Conservation (phyloP, 1,140 invertebrate species). For the Aleiodes sp. region DNA sequence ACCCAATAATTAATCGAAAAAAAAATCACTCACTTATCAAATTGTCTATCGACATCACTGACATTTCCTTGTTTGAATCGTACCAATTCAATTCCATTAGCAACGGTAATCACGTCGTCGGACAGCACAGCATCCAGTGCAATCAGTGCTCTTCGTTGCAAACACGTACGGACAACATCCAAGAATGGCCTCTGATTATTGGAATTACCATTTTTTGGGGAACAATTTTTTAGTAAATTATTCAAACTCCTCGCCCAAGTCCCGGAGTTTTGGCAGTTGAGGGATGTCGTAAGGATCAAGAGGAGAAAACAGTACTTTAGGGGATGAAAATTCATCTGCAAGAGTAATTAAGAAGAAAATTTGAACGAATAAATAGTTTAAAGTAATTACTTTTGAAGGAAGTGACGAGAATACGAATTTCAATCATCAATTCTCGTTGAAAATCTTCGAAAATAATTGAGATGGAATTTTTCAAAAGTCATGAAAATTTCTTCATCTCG, state of each 20-base stretch:
- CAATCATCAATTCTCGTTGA: no score
- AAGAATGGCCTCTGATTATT: conserved; percentile 44
- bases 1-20: not conserved
- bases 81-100: conserved; percentile 52
- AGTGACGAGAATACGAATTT: no score
- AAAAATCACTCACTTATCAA: conserved; percentile 24
- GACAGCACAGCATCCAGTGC: conserved; percentile 48
- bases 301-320: conserved; percentile 36
- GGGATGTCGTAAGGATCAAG: conserved; percentile 16
- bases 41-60: not conserved
- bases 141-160: conserved; percentile 48
- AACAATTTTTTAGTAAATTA: conserved; percentile 49
- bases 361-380: conserved; percentile 54
- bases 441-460: no score
- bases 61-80: conserved; percentile 34
- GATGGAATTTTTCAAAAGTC: no score
- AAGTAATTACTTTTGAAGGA: no score
- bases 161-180: conserved; percentile 44
- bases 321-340: conserved; percentile 42
- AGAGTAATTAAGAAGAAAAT: conserved; percentile 13
- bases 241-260: conserved; percentile 45
- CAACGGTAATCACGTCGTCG: conserved; percentile 52
- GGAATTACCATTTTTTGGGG: conserved; percentile 34
- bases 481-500: no score
- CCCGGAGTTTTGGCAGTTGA: conserved; percentile 38